Conservation (phyloP, 2,113 vertebrate species). For the Pituophis catenifer region DNA sequence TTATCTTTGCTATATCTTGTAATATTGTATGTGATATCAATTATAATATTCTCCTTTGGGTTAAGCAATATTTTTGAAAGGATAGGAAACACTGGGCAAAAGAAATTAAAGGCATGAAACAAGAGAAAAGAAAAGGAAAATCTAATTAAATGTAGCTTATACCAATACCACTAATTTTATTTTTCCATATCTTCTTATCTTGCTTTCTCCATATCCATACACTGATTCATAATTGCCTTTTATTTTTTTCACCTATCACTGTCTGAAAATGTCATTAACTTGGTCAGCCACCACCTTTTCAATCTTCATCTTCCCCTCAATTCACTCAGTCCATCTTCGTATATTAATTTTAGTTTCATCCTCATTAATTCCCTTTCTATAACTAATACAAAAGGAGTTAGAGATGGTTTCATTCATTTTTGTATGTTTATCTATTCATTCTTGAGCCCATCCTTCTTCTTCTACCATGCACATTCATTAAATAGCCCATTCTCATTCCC, state of each 20-base stretch:
- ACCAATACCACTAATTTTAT: background rate
- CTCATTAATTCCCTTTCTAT: background rate
- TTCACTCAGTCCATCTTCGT: background rate
- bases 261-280: background rate
- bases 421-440: background rate
- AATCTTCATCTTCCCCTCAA: background rate
- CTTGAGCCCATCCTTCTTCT: background rate
- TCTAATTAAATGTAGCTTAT: background rate
- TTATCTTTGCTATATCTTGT: background rate
- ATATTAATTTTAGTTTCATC: background rate
- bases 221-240: background rate
- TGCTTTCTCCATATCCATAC: background rate
- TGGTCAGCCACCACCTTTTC: background rate
- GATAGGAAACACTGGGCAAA: background rate
- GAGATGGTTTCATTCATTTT: background rate
- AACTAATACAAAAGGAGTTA: background rate
- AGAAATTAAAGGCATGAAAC: background rate
- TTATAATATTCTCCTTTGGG: background rate
- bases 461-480: background rate
- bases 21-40: background rate
- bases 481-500: background rate
- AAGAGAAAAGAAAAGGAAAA: background rate
- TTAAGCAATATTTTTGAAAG: background rate
- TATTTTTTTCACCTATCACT: background rate
- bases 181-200: background rate